Evolutionary conservation across 1,140 invertebrate genomes (phyloP).

Genomic region (Anthonomus grandis): DNA sequence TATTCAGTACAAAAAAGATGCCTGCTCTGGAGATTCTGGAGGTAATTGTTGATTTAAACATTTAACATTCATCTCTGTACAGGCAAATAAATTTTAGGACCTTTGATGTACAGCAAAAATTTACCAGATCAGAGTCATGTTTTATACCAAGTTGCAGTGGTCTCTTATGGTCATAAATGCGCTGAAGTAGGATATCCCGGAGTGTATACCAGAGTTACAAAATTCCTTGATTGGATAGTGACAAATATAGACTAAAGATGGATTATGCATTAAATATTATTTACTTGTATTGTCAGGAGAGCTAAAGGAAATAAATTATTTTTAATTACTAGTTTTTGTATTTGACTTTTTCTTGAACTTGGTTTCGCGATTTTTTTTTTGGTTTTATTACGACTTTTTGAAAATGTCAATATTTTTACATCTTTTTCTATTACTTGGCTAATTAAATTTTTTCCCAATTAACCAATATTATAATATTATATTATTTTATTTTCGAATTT

Average conservation of each 20-base stretch:
- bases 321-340: no score
- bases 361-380: no score
- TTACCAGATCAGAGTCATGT: constrained; percentile 2
- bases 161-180: constrained; percentile 72
- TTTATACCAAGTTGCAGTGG: constrained; percentile 67
- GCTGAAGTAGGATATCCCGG: constrained; percentile 70
- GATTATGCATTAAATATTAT: no score
- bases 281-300: no score
- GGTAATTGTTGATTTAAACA: constrained; percentile 48
- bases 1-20: constrained; percentile 68
- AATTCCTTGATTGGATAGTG: constrained; percentile 62
- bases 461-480: no score
- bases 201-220: constrained; percentile 72
- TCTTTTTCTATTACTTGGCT: no score
- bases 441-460: no score
- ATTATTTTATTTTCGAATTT: no score
- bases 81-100: constrained; percentile 9
- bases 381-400: no score
- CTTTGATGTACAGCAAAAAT: constrained; percentile 18
- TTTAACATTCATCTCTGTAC: background rate
- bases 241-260: constrained; percentile 38
- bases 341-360: no score
- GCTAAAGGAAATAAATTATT: no score
- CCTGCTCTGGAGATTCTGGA: constrained; percentile 84
- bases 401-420: no score